phyloP scores from a whole-genome alignment of 2,797 vertebrate species.

The Anguilla pacifica region DNA sequence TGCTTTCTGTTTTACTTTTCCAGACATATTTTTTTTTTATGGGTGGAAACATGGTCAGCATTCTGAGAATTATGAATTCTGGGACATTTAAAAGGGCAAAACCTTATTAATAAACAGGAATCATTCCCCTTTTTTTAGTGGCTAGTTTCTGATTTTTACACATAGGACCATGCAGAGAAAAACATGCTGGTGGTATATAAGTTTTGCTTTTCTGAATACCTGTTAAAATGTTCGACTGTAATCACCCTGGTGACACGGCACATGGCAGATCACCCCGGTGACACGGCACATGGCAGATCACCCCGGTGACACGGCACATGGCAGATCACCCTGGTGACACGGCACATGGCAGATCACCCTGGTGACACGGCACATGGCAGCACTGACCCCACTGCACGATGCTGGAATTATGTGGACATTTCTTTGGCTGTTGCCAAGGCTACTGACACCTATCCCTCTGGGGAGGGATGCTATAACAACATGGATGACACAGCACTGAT shows the following conservation, averaged over 20 bases:
- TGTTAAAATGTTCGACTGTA: not conserved
- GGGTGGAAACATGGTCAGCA: constrained; percentile 3
- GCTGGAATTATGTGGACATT: not conserved
- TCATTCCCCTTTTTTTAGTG: not conserved
- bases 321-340: too few species aligned
- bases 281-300: too few species aligned
- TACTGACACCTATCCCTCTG: not conserved
- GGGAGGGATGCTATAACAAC: not conserved
- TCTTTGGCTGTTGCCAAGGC: not conserved
- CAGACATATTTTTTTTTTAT: not conserved
- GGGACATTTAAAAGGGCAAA: not conserved
- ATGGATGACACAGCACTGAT: not conserved
- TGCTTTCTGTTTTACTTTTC: not conserved
- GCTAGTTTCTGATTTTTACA: not conserved
- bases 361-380: not conserved
- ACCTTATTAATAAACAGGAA: not conserved
- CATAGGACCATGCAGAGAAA: not conserved
- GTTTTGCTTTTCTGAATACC: not conserved
- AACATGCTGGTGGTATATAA: not conserved
- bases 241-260: not conserved
- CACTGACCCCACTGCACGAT: not conserved
- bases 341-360: too few species aligned
- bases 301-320: too few species aligned
- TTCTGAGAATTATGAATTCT: not conserved
- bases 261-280: too few species aligned